These are phyloP conservation scores for Brotogeris chrysoptera DNA, from an alignment of 2,797 vertebrate species.

Conservation along the genomic window DNA sequence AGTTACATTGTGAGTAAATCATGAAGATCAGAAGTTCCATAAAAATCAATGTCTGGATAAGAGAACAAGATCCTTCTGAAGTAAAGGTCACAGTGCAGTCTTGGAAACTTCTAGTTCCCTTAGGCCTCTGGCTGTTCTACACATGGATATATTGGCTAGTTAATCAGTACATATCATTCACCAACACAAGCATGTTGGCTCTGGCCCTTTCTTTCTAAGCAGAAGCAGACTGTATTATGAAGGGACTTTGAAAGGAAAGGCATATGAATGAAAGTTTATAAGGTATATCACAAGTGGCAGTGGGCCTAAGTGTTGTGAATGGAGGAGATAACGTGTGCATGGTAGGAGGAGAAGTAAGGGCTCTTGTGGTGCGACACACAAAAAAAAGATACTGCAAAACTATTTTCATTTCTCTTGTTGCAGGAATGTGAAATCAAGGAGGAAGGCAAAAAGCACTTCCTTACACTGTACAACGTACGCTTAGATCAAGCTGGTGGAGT, in stretches of 20 bases:
- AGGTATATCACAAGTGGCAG: not conserved
- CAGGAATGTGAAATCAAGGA: constrained; percentile 97
- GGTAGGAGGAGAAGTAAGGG: not conserved
- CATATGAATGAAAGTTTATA: not conserved
- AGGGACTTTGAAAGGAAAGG: not conserved
- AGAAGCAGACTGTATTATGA: not conserved
- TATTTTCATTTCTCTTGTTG: not conserved
- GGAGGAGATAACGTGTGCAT: not conserved
- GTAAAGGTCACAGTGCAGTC: not conserved
- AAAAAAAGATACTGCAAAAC: not conserved
- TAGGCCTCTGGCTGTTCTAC: not conserved
- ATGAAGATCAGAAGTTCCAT: not conserved
- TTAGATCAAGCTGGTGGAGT: constrained; percentile 90
- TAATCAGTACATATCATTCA: not conserved
- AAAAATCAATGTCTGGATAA: not conserved
- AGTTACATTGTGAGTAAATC: not conserved
- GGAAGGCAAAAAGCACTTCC: constrained; percentile 87
- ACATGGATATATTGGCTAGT: not conserved
- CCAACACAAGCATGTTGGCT: not conserved
- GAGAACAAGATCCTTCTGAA: not conserved
- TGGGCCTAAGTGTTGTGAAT: not conserved
- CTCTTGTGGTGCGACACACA: not conserved
- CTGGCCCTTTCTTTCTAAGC: not conserved
- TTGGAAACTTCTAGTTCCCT: not conserved
- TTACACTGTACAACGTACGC: constrained; percentile 89